Conservation (phyloP, 2,888 invertebrate genomes). For the Drosophila dives region DNA sequence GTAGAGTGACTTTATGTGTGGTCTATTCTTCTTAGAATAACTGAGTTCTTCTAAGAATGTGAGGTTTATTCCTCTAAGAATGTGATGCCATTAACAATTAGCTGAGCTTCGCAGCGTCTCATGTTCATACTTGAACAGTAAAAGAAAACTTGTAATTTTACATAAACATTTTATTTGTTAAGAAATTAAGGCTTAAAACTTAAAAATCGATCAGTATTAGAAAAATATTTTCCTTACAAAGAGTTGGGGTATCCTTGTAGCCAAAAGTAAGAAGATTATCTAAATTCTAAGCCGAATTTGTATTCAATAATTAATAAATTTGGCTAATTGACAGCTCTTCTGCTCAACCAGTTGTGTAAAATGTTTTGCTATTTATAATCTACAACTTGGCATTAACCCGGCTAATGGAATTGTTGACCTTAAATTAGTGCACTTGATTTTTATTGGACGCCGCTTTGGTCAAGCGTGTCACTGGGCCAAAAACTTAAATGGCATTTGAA, state of each 20-base stretch:
- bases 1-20: no score
- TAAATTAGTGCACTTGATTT: constrained; percentile 50
- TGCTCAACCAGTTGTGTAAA: not conserved
- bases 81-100: no score
- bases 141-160: no score
- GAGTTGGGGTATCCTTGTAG: not conserved
- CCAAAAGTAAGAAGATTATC: not conserved
- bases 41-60: no score
- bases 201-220: no score
- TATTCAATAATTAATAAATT: not conserved
- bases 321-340: not conserved
- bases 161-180: no score
- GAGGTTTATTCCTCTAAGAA: no score
- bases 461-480: constrained; percentile 16
- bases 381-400: not conserved
- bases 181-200: no score
- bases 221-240: not conserved
- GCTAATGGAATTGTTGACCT: constrained; percentile 3
- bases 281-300: not conserved
- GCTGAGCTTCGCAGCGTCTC: no score
- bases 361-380: not conserved
- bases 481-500: constrained; percentile 25
- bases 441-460: constrained; percentile 7
- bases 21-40: no score
- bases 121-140: no score